A percentile compares a stretch with the other conserved stretches of the same genome.
phyloP scores from a whole-genome alignment of 2,888 invertebrate genomes.

The Mesorhabditis spiculigera region DNA sequence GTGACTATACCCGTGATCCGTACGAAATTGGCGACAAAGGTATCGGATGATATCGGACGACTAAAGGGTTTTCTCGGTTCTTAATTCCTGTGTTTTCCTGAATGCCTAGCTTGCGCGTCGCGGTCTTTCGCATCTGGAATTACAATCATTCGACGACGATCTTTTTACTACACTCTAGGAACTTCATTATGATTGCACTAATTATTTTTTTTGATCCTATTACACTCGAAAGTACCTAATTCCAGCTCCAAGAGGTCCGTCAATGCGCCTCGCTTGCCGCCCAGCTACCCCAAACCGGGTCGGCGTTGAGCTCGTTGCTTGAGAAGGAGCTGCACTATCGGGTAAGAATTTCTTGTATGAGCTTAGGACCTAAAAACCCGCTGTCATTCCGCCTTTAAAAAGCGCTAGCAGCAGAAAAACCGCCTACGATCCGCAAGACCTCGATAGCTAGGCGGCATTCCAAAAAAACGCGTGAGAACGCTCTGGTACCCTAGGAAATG shows the following conservation, averaged over 20 bases:
- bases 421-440: constrained; percentile 21
- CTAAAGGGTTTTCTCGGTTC: too few species aligned
- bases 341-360: constrained; percentile 63
- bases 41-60: too few species aligned
- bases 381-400: not conserved
- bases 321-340: constrained; percentile 83
- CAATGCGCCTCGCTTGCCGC: constrained; percentile 80
- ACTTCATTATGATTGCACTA: too few species aligned
- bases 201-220: too few species aligned
- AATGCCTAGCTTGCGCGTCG: too few species aligned
- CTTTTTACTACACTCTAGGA: too few species aligned
- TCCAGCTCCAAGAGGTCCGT: constrained; percentile 76
- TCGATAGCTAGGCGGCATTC: too few species aligned
- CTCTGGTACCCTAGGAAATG: too few species aligned
- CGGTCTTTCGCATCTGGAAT: too few species aligned
- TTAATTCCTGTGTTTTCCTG: too few species aligned
- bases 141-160: too few species aligned
- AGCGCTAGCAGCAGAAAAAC: constrained; percentile 15
- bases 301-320: constrained; percentile 81
- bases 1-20: constrained; percentile 34
- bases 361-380: constrained; percentile 74
- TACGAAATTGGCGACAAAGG: constrained; percentile 31
- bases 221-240: not conserved
- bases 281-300: constrained; percentile 85
- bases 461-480: too few species aligned